Conservation (phyloP, 2,113 vertebrate species). For the Gila orcuttii region DNA sequence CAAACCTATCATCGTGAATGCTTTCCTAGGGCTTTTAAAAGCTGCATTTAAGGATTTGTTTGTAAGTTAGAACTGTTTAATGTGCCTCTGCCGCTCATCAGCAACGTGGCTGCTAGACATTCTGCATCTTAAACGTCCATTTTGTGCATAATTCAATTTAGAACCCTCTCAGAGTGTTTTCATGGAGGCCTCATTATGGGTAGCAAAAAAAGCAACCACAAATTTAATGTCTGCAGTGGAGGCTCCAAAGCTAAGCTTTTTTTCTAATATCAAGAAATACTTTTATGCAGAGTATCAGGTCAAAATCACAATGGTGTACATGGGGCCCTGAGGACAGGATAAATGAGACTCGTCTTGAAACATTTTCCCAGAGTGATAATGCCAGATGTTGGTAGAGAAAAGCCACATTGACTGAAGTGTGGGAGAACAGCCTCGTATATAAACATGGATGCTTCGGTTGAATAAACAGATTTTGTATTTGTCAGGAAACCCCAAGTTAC, state of each 20-base stretch:
- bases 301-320: slow-evolving; percentile 40
- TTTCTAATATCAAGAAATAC: slow-evolving; percentile 51
- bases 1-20: slow-evolving; percentile 17
- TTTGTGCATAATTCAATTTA: slow-evolving; percentile 59
- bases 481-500: slow-evolving; percentile 43
- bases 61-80: background rate
- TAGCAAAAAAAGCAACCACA: slow-evolving; percentile 53
- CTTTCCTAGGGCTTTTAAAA: slow-evolving; percentile 29
- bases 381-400: slow-evolving; percentile 63
- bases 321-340: slow-evolving; percentile 3
- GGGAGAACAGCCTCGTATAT: slow-evolving; percentile 47
- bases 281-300: slow-evolving; percentile 32
- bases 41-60: background rate
- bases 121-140: slow-evolving; percentile 20
- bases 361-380: slow-evolving; percentile 69
- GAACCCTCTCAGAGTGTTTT: slow-evolving; percentile 57
- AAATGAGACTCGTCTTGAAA: slow-evolving; percentile 49
- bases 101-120: background rate
- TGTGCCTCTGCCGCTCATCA: background rate
- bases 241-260: slow-evolving; percentile 35
- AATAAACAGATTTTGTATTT: slow-evolving; percentile 50
- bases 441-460: slow-evolving; percentile 47
- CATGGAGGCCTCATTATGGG: slow-evolving; percentile 46
- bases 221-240: slow-evolving; percentile 23
- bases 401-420: slow-evolving; percentile 1